These are phyloP conservation scores for Novumbra hubbsi DNA, from an alignment of 2,797 vertebrate genomes.

Conservation along the genomic window DNA sequence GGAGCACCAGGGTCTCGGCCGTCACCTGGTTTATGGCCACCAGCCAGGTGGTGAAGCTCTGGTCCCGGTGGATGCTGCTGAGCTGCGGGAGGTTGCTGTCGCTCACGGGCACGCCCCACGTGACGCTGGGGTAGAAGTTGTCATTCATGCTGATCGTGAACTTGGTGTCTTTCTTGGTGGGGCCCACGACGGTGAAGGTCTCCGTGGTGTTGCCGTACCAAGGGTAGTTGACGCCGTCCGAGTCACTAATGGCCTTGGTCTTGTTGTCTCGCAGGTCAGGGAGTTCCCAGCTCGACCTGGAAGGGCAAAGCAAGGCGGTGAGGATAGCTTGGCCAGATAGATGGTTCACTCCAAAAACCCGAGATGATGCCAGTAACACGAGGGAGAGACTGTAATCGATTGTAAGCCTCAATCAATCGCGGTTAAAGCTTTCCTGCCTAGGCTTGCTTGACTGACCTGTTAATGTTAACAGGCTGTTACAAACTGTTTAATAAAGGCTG, in stretches of 20 bases:
- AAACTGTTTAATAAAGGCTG: constrained; percentile 1
- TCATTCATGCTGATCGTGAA: constrained; percentile 98
- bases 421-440: neutral
- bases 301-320: constrained; percentile 15
- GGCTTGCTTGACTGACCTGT: neutral
- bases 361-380: neutral
- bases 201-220: constrained; percentile 99
- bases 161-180: constrained; percentile 89
- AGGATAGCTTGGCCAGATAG: neutral
- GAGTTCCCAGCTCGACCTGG: constrained; percentile 98
- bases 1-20: constrained; percentile 85
- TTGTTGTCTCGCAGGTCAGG: constrained; percentile 88
- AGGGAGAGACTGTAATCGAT: neutral
- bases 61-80: constrained; percentile 90
- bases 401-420: neutral
- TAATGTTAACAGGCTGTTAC: neutral
- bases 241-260: constrained; percentile 95
- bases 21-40: constrained; percentile 91
- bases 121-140: constrained; percentile 99
- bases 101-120: constrained; percentile 94
- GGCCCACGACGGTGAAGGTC: constrained; percentile 90
- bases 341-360: neutral
- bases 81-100: constrained; percentile 92
- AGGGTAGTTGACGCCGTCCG: constrained; percentile 95
- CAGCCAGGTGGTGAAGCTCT: constrained; percentile 98